Evolutionary conservation across 2,797 vertebrate genomes (phyloP).

Genomic region (Acomys russatus): DNA sequence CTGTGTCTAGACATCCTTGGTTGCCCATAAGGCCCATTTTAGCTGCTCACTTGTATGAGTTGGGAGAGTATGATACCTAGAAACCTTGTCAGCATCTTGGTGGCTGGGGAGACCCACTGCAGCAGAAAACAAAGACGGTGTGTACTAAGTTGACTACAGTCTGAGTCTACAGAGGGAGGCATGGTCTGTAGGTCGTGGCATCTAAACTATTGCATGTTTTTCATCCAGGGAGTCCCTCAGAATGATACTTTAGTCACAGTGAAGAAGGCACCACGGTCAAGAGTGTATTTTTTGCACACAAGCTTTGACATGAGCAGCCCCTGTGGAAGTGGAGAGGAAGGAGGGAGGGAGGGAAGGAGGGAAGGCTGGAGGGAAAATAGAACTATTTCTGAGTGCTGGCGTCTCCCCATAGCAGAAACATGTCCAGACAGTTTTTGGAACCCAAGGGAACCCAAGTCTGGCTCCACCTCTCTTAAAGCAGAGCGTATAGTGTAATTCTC

Average conservation of each 20-base stretch:
- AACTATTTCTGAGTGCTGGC: not conserved
- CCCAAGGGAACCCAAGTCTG: not conserved
- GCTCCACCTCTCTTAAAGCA: not conserved
- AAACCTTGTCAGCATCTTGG: not conserved
- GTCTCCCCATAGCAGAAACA: not conserved
- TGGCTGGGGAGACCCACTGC: not conserved
- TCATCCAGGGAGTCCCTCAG: not conserved
- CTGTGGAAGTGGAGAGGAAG: not conserved
- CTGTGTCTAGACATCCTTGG: not conserved
- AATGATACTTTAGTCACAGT: not conserved
- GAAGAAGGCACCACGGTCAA: not conserved
- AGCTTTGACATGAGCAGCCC: not conserved
- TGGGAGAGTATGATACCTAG: not conserved
- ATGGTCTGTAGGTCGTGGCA: not conserved
- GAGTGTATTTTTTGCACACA: not conserved
- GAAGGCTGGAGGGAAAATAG: not conserved
- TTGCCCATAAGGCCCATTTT: not conserved
- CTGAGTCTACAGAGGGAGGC: not conserved
- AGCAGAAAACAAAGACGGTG: not conserved
- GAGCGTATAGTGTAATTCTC: not conserved
- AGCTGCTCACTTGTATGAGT: not conserved
- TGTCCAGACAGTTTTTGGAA: not conserved
- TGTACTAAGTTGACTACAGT: fast-evolving
- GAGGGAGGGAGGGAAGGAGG: not conserved
- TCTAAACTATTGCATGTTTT: not conserved